A percentile compares a stretch with the other conserved stretches of the same genome.
These are phyloP conservation scores for Ischnus inquisitorius DNA, from an alignment of 2,888 invertebrate genomes.

Conservation along the genomic window DNA sequence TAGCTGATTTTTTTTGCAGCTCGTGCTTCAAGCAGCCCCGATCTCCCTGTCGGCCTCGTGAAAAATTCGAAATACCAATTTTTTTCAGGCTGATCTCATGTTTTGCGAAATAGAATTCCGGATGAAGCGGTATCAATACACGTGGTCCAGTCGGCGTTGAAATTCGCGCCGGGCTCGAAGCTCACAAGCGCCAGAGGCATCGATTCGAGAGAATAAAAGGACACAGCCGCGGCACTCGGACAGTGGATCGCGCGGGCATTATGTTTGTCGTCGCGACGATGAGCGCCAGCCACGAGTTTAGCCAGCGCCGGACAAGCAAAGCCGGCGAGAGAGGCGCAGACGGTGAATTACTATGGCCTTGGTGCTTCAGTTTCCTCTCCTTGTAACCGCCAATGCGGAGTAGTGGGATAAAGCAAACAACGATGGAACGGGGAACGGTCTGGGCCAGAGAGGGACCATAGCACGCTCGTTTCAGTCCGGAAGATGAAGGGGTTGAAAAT, in stretches of 20 bases:
- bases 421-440: background rate
- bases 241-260: background rate
- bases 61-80: too few species aligned
- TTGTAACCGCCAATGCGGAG: background rate
- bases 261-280: background rate
- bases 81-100: too few species aligned
- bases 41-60: too few species aligned
- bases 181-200: too few species aligned
- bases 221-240: too few species aligned
- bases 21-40: too few species aligned
- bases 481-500: constrained; percentile 80
- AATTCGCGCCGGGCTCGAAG: too few species aligned
- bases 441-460: constrained; percentile 15
- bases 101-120: too few species aligned
- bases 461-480: background rate
- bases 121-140: too few species aligned
- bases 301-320: background rate
- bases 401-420: background rate
- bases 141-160: too few species aligned
- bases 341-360: background rate
- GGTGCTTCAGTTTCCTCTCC: background rate
- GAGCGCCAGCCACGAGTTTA: background rate
- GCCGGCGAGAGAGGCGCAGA: background rate
- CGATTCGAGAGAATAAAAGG: too few species aligned
- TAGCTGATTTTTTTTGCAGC: too few species aligned